phyloP scores from a whole-genome alignment of 2,888 invertebrate species.

The Harpalus rubripes region DNA sequence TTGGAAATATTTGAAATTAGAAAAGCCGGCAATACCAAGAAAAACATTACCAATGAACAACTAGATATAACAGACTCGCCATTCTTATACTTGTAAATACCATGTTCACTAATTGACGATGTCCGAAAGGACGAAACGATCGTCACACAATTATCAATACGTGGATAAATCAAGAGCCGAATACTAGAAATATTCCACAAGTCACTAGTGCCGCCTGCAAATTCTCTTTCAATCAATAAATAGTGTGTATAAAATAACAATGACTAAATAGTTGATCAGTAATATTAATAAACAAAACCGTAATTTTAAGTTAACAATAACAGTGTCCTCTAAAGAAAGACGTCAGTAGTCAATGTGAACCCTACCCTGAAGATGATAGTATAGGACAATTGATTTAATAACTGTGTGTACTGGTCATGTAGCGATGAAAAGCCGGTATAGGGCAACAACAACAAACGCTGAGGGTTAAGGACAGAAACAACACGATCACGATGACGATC shows the following conservation, averaged over 20 bases:
- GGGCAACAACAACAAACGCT: not conserved
- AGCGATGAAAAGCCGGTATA: conserved; percentile 21
- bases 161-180: too few relatives aligned
- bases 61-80: too few relatives aligned
- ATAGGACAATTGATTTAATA: conserved; percentile 22
- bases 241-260: not conserved
- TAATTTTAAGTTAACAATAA: not conserved
- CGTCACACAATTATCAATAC: too few relatives aligned
- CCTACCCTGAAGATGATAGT: conserved; percentile 7
- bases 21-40: too few relatives aligned
- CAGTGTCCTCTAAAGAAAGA: not conserved
- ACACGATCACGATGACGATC: conserved; percentile 39
- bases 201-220: too few relatives aligned
- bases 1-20: too few relatives aligned
- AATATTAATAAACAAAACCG: not conserved
- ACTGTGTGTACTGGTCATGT: conserved; percentile 5
- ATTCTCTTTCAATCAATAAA: too few relatives aligned
- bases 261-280: not conserved
- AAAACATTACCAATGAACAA: too few relatives aligned
- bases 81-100: too few relatives aligned
- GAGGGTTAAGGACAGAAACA: conserved; percentile 13
- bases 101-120: too few relatives aligned
- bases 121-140: too few relatives aligned
- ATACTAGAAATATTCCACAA: too few relatives aligned
- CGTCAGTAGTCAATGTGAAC: not conserved